phyloP scores from a whole-genome alignment of 2,888 invertebrate species.

The Mesochorus sp. region DNA sequence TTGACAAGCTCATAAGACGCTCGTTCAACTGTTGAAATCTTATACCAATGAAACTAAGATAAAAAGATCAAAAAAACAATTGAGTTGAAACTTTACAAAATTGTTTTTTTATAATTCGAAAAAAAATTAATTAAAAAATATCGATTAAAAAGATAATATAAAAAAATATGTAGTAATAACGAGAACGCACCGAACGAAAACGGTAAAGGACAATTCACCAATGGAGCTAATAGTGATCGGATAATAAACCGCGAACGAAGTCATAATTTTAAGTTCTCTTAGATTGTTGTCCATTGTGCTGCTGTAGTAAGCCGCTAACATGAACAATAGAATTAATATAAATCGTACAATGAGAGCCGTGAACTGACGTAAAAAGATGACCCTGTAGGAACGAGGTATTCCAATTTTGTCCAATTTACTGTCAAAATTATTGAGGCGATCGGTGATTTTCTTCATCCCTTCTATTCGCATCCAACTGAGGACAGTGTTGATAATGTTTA shows the following conservation, averaged over 20 bases:
- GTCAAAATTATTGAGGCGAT: constrained; percentile 56
- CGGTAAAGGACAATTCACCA: constrained; percentile 61
- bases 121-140: too few relatives aligned
- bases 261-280: constrained; percentile 27
- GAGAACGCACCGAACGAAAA: constrained; percentile 64
- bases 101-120: too few relatives aligned
- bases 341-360: background rate
- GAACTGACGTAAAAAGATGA: constrained; percentile 23
- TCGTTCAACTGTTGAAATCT: constrained; percentile 61
- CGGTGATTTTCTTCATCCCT: constrained; percentile 22
- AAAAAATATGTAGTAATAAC: background rate
- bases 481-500: constrained; percentile 49
- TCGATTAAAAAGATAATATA: background rate
- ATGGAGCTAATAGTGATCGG: constrained; percentile 47
- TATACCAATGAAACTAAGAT: constrained; percentile 31
- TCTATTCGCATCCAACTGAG: constrained; percentile 53
- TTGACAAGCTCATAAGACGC: constrained; percentile 62
- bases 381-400: constrained; percentile 55
- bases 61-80: too few relatives aligned
- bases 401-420: constrained; percentile 63
- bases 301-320: constrained; percentile 2
- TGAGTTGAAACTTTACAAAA: too few relatives aligned
- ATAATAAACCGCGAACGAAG: constrained; percentile 36
- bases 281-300: background rate
- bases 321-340: background rate